Base-by-base conservation (phyloP, 1,140 invertebrate species). In the Hirudo medicinalis region DNA sequence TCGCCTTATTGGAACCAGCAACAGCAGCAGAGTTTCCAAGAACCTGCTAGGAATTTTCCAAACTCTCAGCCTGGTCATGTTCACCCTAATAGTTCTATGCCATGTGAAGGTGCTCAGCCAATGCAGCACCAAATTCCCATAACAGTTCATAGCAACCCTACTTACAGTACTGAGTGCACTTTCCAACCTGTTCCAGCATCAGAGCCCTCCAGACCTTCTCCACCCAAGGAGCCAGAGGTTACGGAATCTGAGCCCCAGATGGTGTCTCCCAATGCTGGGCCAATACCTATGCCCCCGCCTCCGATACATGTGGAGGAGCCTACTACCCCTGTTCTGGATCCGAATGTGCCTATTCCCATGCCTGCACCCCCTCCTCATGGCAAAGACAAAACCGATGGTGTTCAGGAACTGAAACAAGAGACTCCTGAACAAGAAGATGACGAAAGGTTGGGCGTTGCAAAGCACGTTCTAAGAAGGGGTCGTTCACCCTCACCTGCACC, bases 401-500 rank as follows among this genome's bases (percentile, higher is more conserved):
- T 9, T 49, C 11, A 11, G 13, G 43, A 49, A 17, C 3, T 13
- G 43, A 49, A 49, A 17, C 43, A 13, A 9, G 43, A 49, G 15
- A 49, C 43, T 0, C 5, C 43, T 1, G 43, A 49, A 13, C 43
- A 49, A 49, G 43, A 63, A 20, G 57, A 63, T 9, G 57, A 63
- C 22, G 57, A 63, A 11, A 63, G 29, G 19, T 32, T 63, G 22
- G 57, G 57, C 29, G 57, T 63, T 15, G 57, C 22, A 13, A 22
- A 63, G 57, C 22, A 25, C 20, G 43, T 13, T 13, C 43, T 76
- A 80, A 74, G 74, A 76, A 72, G 53, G 40, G 54, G 66, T 20
- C 71, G 36, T 60, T 54, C 71, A 71, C 67, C 74, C 32, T 74
- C 76, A 67, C 76, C 74, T 0, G 67, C 74, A 22, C 75, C 84